Base-by-base conservation (phyloP, 2,797 vertebrate species). In the Molossus molossus region DNA sequence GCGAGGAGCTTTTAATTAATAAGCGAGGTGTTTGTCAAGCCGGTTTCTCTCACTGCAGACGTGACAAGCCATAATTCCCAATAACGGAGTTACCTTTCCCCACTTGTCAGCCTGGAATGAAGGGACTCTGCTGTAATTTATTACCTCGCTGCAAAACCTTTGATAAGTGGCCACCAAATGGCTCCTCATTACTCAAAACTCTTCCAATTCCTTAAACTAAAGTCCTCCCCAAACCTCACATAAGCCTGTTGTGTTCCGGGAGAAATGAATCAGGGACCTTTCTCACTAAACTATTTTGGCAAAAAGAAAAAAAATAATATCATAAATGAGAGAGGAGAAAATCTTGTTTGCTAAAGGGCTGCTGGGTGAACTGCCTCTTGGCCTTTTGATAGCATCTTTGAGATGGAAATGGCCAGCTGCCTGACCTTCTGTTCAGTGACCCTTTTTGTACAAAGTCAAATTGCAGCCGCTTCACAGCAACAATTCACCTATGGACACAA, bases 321-420 rank as follows among this genome's bases (percentile, higher is more conserved):
- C 98, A 98, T 98, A 99, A 98, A 98, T 96, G 98, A 98, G 98
- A 99, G 98, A 98, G 98, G 98, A 98, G 98, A 98, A 99, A 99
- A 99, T 98, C 98, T 98, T 99, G 98, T 98, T 98, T 98, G 98
- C 98, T 98, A 98, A 98, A 98, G 98, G 98, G 98, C 98, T 98
- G 98, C 98, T 97, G 98, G 98, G 98, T 98, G 98, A 98, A 98
- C 98, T 98, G 98, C 98, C 98, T 98, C 98, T 98, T 99, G 98
- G 98, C 98, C 98, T 98, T 98, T 99, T 98, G 98, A 99, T 98
- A 99, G 98, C 98, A 99, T 99, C 99, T 99, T 99, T 99, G 98
- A 99, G 99, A 99, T 99, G 99, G 99, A 99, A 99, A 99, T 99
- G 99, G 99, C 99, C 99, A 99, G 99, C 99, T 99, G 99, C 99